A percentile compares a stretch with the other conserved stretches of the same genome.
Conservation (phyloP, 2,888 invertebrate genomes). For the Drosophila ezoana region DNA sequence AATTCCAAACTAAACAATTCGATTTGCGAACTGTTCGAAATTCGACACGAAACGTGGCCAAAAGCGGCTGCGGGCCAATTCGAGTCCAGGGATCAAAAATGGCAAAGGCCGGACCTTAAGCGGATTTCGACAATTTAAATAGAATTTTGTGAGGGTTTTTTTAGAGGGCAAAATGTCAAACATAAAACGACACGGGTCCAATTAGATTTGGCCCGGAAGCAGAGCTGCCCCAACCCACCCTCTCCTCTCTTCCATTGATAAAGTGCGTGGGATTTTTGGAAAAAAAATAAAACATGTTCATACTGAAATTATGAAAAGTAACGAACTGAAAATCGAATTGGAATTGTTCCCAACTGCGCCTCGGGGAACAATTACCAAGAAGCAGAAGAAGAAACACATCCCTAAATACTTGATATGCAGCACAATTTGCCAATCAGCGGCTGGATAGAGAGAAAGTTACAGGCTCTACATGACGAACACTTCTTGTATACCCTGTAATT, state of each 20-base stretch:
- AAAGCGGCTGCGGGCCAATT: constrained; percentile 29
- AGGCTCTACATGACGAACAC: no score
- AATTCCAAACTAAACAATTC: constrained; percentile 58
- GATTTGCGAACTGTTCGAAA: constrained; percentile 59
- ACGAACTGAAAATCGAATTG: constrained; percentile 73
- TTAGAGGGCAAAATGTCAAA: constrained; percentile 75
- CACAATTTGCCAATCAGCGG: constrained; percentile 22
- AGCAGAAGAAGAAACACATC: background rate
- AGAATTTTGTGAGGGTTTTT: constrained; percentile 44
- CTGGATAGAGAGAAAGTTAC: no score
- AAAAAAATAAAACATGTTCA: constrained; percentile 1
- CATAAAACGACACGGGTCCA: constrained; percentile 60
- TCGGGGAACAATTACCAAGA: constrained; percentile 21
- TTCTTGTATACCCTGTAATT: no score
- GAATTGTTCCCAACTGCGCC: constrained; percentile 23
- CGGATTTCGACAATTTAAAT: constrained; percentile 75
- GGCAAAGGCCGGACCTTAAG: constrained; percentile 55
- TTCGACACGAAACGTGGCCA: constrained; percentile 53
- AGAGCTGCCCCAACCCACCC: background rate
- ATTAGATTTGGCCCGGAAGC: constrained; percentile 61
- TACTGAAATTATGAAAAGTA: constrained; percentile 65
- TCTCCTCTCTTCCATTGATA: background rate
- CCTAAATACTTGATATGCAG: constrained; percentile 19
- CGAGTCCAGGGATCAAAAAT: constrained; percentile 22
- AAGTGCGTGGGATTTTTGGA: constrained; percentile 62